A percentile compares a stretch with the other conserved stretches of the same genome.
These are phyloP conservation scores for Scalopus aquaticus DNA, from an alignment of 2,113 vertebrate species.

Conservation along the genomic window DNA sequence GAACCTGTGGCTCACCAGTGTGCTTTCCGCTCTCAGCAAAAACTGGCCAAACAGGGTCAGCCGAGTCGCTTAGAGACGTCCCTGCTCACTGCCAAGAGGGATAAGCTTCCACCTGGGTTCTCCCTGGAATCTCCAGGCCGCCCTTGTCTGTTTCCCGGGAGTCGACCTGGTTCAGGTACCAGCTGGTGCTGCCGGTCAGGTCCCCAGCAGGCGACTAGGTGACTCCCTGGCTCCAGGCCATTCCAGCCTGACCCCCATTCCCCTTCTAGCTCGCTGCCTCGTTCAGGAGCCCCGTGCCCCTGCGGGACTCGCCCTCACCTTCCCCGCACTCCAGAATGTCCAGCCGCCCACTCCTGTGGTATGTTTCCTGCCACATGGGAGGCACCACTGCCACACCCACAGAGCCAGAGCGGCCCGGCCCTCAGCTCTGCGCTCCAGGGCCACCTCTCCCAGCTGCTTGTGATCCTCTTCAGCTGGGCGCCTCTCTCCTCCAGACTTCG, in stretches of 20 bases:
- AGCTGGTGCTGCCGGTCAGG: not conserved
- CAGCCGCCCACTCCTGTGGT: not conserved
- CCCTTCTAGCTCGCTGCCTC: not conserved
- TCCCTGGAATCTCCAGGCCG: not conserved
- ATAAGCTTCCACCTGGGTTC: not conserved
- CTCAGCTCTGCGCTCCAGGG: not conserved
- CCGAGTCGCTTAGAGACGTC: not conserved
- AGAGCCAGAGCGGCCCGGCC: accelerated
- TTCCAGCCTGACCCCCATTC: not conserved
- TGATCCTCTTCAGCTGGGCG: conserved; percentile 14
- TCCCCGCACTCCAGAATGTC: accelerated
- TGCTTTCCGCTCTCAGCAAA: not conserved
- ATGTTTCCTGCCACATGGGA: not conserved
- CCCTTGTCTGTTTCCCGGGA: not conserved
- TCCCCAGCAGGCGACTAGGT: no score
- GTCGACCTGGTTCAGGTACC: not conserved
- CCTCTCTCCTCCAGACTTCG: not conserved
- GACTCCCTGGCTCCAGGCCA: not conserved
- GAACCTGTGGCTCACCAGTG: not conserved
- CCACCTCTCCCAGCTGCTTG: not conserved
- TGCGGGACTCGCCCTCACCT: not conserved
- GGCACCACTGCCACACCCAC: not conserved
- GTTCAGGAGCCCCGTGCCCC: not conserved
- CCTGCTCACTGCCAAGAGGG: not conserved
- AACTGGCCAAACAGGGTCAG: not conserved